These are phyloP conservation scores for Sminthurinus aureus DNA, from an alignment of 2,888 invertebrate genomes.

Conservation along the genomic window DNA sequence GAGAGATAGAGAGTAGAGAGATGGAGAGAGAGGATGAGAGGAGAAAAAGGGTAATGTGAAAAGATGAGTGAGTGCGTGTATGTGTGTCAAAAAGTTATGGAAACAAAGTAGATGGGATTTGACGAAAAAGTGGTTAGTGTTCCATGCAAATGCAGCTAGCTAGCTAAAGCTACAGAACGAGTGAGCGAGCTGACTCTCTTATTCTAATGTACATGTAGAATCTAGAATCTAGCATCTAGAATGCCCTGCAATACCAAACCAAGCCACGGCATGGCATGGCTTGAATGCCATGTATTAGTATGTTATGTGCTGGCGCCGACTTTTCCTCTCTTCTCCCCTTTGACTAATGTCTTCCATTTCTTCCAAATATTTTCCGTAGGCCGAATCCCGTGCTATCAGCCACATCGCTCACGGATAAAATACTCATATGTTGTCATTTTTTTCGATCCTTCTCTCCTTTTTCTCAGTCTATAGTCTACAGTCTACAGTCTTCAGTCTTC, in stretches of 20 bases:
- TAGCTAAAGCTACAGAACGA: too few relatives aligned
- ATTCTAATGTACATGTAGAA: too few relatives aligned
- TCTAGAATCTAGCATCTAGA: too few relatives aligned
- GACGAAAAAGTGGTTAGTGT: conserved; percentile 41
- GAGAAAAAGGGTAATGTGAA: conserved; percentile 20
- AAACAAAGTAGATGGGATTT: conserved; percentile 47
- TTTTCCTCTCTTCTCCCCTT: conserved; percentile 28
- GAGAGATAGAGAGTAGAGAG: not conserved
- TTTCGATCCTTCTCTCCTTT: not conserved
- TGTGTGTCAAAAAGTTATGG: conserved; percentile 54
- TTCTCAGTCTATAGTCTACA: too few relatives aligned
- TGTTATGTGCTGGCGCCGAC: not conserved
- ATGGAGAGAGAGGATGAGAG: conserved; percentile 20
- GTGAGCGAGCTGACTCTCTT: too few relatives aligned
- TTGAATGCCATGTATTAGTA: not conserved
- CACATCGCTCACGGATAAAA: not conserved
- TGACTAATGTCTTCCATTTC: conserved; percentile 59
- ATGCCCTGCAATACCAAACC: conserved; percentile 9
- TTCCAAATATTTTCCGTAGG: conserved; percentile 13
- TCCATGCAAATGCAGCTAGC: conserved; percentile 45
- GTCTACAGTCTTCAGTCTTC: too few relatives aligned
- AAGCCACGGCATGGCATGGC: not conserved
- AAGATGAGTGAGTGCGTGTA: conserved; percentile 31
- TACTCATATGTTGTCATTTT: not conserved
- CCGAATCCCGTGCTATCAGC: conserved; percentile 7